Percentiles rank a stretch among this genome's conserved stretches.
Evolutionary conservation across 2,113 vertebrate species (phyloP).

Genomic region (Caranx melampygus): DNA sequence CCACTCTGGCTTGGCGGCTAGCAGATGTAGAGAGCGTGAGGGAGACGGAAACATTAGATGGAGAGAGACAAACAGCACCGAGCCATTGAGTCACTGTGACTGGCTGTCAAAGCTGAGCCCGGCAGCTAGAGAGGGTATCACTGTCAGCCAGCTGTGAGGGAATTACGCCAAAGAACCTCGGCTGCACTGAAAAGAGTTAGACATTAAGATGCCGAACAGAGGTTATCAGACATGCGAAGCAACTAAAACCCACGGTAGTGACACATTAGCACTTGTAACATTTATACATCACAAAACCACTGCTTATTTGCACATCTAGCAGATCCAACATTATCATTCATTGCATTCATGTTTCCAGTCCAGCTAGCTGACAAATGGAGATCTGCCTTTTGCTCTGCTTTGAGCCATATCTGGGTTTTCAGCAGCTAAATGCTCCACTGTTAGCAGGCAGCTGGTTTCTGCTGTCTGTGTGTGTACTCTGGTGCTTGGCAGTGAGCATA

Average conservation of each 20-base stretch:
- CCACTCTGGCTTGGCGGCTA: conserved; percentile 7
- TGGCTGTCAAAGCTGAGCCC: conserved; percentile 50
- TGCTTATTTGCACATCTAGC: not conserved
- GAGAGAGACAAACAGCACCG: conserved; percentile 38
- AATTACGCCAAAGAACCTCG: conserved; percentile 4
- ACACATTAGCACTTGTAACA: not conserved
- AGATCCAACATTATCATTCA: too few species aligned
- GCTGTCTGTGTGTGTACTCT: not conserved
- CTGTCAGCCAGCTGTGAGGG: conserved; percentile 43
- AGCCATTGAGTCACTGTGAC: conserved; percentile 48
- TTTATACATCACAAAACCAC: not conserved
- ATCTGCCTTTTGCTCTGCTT: too few species aligned
- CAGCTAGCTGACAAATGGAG: too few species aligned
- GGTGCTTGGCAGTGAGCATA: not conserved
- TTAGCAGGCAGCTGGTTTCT: not conserved
- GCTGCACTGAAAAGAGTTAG: not conserved
- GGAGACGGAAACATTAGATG: conserved; percentile 26
- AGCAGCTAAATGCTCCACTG: not conserved
- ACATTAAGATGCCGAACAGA: not conserved
- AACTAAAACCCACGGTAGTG: not conserved
- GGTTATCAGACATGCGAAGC: not conserved
- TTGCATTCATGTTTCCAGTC: too few species aligned
- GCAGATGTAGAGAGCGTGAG: conserved; percentile 20
- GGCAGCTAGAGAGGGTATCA: conserved; percentile 28
- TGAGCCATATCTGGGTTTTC: not conserved